phyloP scores from a whole-genome alignment of 2,888 invertebrate species.

The Meteorus colon region DNA sequence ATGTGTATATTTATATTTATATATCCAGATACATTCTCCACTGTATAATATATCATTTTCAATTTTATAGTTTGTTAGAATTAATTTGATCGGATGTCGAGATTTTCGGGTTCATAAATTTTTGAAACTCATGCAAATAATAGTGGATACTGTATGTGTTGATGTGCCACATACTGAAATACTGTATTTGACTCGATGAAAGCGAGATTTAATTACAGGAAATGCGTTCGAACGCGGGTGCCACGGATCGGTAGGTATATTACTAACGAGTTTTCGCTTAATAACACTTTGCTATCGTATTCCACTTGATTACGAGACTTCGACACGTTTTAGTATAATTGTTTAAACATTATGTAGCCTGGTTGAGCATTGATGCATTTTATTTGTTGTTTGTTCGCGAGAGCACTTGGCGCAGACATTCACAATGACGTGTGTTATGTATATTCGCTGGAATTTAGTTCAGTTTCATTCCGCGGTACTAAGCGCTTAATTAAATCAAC shows the following conservation, averaged over 20 bases:
- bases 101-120: conserved; percentile 22
- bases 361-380: conserved; percentile 1
- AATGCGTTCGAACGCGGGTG: conserved; percentile 31
- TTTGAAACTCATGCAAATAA: conserved; percentile 21
- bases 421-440: neutral
- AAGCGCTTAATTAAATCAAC: neutral
- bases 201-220: conserved; percentile 44
- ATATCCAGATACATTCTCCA: neutral
- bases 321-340: conserved; percentile 34
- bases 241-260: conserved; percentile 57
- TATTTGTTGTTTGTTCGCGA: neutral
- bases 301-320: conserved; percentile 40
- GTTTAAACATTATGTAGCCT: conserved; percentile 29
- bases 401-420: neutral
- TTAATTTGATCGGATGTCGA: conserved; percentile 11
- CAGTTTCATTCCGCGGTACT: neutral
- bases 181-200: conserved; percentile 33
- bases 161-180: conserved; percentile 17
- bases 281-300: conserved; percentile 59
- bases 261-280: conserved; percentile 59
- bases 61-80: neutral
- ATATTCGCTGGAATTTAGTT: neutral
- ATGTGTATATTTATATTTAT: conserved; percentile 1
- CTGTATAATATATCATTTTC: neutral
- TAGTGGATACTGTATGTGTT: conserved; percentile 16